phyloP scores from a whole-genome alignment of 2,797 vertebrate genomes.

The Anas georgica region DNA sequence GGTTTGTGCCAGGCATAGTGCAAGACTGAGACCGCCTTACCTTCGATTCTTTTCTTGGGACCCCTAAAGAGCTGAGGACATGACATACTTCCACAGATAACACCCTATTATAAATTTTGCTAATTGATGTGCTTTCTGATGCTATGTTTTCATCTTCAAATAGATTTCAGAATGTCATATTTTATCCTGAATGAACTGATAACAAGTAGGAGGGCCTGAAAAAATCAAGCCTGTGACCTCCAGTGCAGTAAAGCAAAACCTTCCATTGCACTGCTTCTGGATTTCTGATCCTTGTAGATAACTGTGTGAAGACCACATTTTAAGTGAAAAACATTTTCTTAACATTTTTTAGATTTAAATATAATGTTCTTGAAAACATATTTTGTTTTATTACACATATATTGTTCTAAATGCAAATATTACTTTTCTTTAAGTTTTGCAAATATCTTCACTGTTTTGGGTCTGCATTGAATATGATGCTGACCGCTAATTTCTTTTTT shows the following conservation, averaged over 20 bases:
- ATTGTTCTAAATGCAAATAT: neutral
- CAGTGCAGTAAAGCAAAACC: neutral
- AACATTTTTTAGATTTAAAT: neutral
- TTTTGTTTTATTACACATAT: too few species aligned
- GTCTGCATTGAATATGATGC: neutral
- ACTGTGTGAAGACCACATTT: neutral
- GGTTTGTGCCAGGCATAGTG: fast-evolving
- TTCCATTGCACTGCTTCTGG: neutral
- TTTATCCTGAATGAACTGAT: neutral
- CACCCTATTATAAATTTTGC: neutral
- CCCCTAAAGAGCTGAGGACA: neutral
- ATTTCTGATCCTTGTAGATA: neutral
- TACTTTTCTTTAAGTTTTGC: neutral
- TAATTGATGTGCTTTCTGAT: neutral
- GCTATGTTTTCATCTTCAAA: neutral
- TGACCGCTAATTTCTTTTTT: neutral
- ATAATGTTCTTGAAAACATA: neutral
- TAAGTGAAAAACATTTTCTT: neutral
- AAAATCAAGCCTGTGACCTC: neutral
- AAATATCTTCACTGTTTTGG: neutral
- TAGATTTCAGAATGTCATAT: neutral
- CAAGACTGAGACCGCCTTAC: fast-evolving
- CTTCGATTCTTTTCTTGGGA: neutral
- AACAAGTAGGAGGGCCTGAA: neutral
- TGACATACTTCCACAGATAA: neutral